Evolutionary conservation across 2,797 vertebrate species (phyloP), one percentile per base, ranked within the genome.

Genomic region (Podarcis lilfordi): DNA sequence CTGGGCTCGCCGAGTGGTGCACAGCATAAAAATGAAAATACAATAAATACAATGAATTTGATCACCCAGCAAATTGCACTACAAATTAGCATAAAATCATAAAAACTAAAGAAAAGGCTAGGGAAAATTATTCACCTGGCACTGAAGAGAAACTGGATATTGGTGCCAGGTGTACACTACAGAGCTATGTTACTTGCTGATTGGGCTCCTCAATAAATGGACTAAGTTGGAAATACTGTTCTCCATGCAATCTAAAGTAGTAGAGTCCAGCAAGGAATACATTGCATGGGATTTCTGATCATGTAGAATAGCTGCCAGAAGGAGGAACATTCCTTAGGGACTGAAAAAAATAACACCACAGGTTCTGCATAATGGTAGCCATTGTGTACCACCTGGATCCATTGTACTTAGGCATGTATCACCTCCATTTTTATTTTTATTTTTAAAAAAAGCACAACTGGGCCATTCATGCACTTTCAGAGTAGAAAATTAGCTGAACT

Each of bases 381-480:
- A 11, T 55, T 81, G 75, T 37, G 15, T 83, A n/a, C 81, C 82
- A 88, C 5, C 0, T 91, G 40, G 80, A 64, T 71, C 0, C 0
- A 11, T 29, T 87, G 85, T 27, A 25, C 80, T 27, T 89, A 61
- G 59, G 8, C 17, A 40, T 50, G 29, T 27, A 50, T 93, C 59
- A 89, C 80, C 89, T 88, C 27, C 37, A 88, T 17, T 3, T 50
- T 50, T 50, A 11, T 40, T 40, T 1, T 50, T 50, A 32, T 11
- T 50, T 50, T 50, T 50, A 3, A 50, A 50, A 50, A 45, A 55
- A 82, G 0, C 77, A 66, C 5, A 88, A 0, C 43, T 0, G 0
- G 91, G 75, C 71, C 81, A 19, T 59, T 88, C 90, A 79, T 23
- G 0, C 80, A 86, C 71, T 17, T 92, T 89, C 89, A 87, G 61